Evolutionary conservation across 2,113 vertebrate genomes (phyloP).

Genomic region (Thryonomys swinderianus): DNA sequence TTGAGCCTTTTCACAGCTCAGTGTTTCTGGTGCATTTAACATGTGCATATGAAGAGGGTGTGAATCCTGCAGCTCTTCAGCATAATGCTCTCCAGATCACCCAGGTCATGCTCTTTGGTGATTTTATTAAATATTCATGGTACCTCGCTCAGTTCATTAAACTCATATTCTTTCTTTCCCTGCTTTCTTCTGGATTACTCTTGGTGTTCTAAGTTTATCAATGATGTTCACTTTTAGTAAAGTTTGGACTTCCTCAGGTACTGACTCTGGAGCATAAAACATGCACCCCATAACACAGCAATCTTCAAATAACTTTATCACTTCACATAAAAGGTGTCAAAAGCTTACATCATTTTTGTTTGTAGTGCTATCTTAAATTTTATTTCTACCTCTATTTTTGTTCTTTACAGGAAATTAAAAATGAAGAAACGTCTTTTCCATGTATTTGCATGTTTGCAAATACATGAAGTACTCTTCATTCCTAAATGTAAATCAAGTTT

Average conservation of each 20-base stretch:
- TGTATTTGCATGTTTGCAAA: background rate
- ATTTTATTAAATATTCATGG: background rate
- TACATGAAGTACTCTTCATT: background rate
- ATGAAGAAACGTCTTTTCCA: background rate
- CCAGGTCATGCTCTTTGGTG: background rate
- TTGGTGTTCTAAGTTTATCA: background rate
- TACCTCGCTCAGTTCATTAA: too few species aligned
- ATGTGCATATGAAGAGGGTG: background rate
- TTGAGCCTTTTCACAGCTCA: background rate
- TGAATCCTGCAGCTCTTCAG: background rate
- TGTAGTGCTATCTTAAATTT: background rate
- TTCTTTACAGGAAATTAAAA: background rate
- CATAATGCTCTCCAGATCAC: background rate
- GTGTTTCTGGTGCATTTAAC: background rate
- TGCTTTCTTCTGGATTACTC: background rate
- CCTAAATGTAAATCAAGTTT: background rate
- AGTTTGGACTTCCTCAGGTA: background rate
- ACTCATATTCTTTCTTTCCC: background rate
- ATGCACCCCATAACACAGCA: accelerated
- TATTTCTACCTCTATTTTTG: background rate
- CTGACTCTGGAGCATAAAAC: background rate
- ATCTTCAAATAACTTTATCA: background rate
- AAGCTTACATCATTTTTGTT: background rate
- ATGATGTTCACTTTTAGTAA: background rate
- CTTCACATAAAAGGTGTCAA: background rate